A percentile compares a stretch with the other conserved stretches of the same genome.
These are phyloP conservation scores for Potorous gilbertii DNA, from an alignment of 2,797 vertebrate species.

Conservation along the genomic window DNA sequence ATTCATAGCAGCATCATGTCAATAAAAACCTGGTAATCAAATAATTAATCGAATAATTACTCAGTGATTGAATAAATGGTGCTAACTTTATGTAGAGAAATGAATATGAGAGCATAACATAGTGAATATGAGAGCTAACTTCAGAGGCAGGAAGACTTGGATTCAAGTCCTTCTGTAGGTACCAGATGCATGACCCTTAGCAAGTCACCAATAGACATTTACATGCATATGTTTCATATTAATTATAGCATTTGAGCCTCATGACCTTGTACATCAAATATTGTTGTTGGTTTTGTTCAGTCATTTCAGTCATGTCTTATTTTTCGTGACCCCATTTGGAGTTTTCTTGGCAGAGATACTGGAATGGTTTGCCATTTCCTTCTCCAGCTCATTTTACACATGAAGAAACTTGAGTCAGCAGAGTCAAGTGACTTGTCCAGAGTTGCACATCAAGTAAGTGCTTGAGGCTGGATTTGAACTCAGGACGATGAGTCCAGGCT, in stretches of 20 bases:
- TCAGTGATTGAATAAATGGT: not conserved
- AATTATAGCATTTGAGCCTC: not conserved
- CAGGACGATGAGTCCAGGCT: too few relatives aligned
- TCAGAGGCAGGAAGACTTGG: not conserved
- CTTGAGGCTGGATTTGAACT: not conserved
- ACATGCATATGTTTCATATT: not conserved
- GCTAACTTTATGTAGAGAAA: not conserved
- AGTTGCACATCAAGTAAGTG: not conserved
- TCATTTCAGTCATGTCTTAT: not conserved
- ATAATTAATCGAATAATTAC: not conserved
- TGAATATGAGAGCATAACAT: not conserved
- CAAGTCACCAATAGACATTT: not conserved
- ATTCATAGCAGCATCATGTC: not conserved
- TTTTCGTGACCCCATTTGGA: not conserved
- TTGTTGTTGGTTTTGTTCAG: not conserved
- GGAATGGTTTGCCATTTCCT: not conserved
- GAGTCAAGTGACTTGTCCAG: not conserved
- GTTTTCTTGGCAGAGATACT: not conserved
- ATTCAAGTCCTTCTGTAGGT: not conserved
- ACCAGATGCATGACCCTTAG: not conserved
- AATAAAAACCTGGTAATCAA: not conserved
- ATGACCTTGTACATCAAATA: not conserved
- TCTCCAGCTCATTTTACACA: not conserved
- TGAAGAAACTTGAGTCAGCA: not conserved
- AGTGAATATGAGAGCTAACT: not conserved